Evolutionary conservation across 2,888 invertebrate species (phyloP).

Genomic region (Ochlodes sylvanus): DNA sequence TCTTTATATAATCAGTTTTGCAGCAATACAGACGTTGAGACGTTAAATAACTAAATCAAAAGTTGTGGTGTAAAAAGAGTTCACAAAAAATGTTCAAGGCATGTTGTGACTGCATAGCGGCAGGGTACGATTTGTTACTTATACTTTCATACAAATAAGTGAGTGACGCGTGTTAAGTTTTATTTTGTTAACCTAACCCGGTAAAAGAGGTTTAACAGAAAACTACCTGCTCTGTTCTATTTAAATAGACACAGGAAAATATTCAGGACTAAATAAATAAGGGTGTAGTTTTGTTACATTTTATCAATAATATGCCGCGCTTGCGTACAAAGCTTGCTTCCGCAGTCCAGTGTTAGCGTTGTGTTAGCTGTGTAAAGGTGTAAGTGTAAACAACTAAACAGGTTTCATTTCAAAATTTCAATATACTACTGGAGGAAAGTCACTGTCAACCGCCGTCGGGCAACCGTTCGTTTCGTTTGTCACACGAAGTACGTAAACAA

Average conservation of each 20-base stretch:
- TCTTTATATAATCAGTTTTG: conserved; percentile 20
- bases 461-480: too few species aligned
- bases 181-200: not conserved
- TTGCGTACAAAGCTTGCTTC: too few species aligned
- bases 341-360: not conserved
- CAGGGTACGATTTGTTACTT: conserved; percentile 61
- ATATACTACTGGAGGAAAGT: too few species aligned
- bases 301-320: too few species aligned
- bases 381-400: too few species aligned
- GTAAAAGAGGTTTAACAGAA: conserved; percentile 1
- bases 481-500: too few species aligned
- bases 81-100: conserved; percentile 68
- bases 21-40: conserved; percentile 42
- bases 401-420: not conserved
- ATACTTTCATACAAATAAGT: not conserved
- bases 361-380: not conserved
- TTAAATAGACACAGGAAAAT: not conserved
- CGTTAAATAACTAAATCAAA: conserved; percentile 43
- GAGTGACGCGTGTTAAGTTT: not conserved
- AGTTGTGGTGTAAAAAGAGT: conserved; percentile 43
- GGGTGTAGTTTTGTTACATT: too few species aligned
- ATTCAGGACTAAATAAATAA: too few species aligned
- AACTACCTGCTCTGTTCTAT: not conserved
- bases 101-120: conserved; percentile 74
- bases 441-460: too few species aligned